phyloP scores from a whole-genome alignment of 2,113 vertebrate species.

The Girardinichthys multiradiatus region DNA sequence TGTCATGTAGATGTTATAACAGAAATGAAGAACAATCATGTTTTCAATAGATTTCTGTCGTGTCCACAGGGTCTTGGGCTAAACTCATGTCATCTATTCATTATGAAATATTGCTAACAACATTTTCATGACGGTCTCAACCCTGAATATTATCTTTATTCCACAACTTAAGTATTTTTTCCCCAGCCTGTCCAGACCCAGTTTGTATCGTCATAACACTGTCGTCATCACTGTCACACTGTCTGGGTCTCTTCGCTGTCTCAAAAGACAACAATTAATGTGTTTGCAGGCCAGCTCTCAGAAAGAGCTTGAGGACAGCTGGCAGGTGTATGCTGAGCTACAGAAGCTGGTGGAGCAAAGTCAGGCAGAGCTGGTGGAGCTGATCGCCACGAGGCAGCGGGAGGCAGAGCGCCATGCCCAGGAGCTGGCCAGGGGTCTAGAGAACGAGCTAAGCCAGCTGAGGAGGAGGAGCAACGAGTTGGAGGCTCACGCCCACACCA shows the following conservation, averaged over 20 bases:
- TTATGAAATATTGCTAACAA: no score
- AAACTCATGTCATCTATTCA: no score
- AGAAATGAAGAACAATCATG: no score
- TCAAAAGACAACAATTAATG: neutral
- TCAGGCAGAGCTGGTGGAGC: constrained; percentile 81
- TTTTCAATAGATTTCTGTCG: no score
- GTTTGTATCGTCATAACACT: neutral
- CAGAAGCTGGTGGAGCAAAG: constrained; percentile 80
- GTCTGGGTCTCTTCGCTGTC: neutral
- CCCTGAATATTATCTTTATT: no score
- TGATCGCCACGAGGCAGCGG: constrained; percentile 68
- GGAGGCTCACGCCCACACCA: constrained; percentile 64
- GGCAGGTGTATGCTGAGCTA: constrained; percentile 80
- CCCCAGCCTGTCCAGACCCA: no score
- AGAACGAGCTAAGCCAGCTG: constrained; percentile 79
- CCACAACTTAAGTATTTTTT: no score
- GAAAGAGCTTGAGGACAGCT: constrained; percentile 83
- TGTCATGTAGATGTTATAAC: no score
- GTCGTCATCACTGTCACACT: neutral
- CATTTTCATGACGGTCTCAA: no score
- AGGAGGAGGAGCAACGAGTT: constrained; percentile 77
- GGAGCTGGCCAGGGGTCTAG: constrained; percentile 73
- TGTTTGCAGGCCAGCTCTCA: constrained; percentile 71
- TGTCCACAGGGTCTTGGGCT: no score
- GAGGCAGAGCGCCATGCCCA: constrained; percentile 74